These are phyloP conservation scores for Lichenostomus cassidix DNA, from an alignment of 2,113 vertebrate genomes.

Conservation along the genomic window DNA sequence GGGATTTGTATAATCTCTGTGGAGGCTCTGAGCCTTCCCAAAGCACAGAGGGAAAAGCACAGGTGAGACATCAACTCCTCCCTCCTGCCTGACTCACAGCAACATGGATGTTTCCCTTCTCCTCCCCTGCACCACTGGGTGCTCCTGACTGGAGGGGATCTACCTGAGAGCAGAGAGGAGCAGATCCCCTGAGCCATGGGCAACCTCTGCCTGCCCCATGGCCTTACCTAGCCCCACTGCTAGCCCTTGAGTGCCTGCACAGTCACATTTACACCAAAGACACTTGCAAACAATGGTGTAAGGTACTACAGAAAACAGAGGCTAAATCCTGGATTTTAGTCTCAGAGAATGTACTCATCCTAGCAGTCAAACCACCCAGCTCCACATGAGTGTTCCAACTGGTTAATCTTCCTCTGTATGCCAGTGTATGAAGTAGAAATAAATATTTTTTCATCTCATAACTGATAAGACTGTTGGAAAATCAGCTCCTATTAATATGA, in stretches of 20 bases:
- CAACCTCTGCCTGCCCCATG: accelerated
- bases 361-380: not conserved
- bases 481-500: not conserved
- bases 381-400: not conserved
- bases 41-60: not conserved
- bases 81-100: not conserved
- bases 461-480: not conserved
- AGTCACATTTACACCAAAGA: not conserved
- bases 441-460: not conserved
- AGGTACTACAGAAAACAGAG: not conserved
- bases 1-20: not conserved
- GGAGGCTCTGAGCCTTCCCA: not conserved
- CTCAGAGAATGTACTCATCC: not conserved
- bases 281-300: not conserved
- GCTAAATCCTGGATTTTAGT: not conserved
- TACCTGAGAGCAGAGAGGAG: not conserved
- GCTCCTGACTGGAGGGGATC: too few species aligned
- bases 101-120: not conserved
- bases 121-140: too few species aligned
- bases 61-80: not conserved
- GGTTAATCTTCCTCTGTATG: not conserved
- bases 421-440: not conserved
- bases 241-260: accelerated
- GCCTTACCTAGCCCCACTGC: not conserved
- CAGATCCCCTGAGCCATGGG: not conserved